Evolutionary conservation across 2,888 invertebrate genomes (phyloP).

Genomic region (Meandrusa payeni): DNA sequence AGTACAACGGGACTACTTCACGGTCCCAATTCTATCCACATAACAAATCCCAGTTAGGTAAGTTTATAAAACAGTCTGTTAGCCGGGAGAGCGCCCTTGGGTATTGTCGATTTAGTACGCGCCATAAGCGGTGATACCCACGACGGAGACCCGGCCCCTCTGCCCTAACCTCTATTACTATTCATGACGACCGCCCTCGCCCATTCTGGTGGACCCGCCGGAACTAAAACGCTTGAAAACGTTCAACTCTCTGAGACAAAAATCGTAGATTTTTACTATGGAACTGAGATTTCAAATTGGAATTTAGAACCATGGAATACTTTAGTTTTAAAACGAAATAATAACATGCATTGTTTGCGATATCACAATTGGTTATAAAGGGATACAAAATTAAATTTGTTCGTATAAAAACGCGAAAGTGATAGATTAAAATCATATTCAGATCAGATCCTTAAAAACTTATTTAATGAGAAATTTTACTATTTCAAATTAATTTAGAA

Average conservation of each 20-base stretch:
- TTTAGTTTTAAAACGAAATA: too few species aligned
- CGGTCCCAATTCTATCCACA: constrained; percentile 19
- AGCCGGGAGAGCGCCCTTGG: constrained; percentile 52
- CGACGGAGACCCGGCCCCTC: constrained; percentile 49
- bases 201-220: constrained; percentile 38
- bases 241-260: constrained; percentile 22
- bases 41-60: constrained; percentile 44
- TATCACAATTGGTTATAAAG: too few species aligned
- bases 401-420: too few species aligned
- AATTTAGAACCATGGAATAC: background rate
- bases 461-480: too few species aligned
- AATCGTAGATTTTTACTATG: constrained; percentile 6
- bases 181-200: constrained; percentile 64
- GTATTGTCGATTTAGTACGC: constrained; percentile 77
- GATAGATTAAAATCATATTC: too few species aligned
- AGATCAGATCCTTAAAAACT: too few species aligned
- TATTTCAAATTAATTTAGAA: too few species aligned
- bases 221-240: constrained; percentile 28
- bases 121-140: constrained; percentile 69
- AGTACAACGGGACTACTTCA: constrained; percentile 16
- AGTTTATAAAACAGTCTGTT: constrained; percentile 61
- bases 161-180: constrained; percentile 69
- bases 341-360: too few species aligned
- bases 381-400: too few species aligned
- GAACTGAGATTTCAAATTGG: background rate